Base-by-base conservation (phyloP, 2,797 vertebrate genomes). In the Scleropages formosus region DNA sequence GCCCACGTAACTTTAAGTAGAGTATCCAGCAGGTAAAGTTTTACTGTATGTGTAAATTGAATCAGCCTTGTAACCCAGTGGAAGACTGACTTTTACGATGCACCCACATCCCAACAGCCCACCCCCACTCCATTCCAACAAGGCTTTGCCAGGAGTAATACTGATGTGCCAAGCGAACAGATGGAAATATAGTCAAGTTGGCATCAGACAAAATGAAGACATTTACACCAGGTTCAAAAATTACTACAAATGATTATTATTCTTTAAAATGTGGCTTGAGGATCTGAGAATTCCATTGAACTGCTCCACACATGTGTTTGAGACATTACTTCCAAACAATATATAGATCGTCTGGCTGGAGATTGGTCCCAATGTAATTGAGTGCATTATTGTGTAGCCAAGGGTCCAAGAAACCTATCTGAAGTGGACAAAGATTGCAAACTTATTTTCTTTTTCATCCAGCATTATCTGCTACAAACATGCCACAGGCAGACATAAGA, bases 301-400 rank as follows among this genome's bases (percentile, higher is more conserved):
- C 31, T 8, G 53, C 12, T 58, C 53, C 12, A n/a, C 18, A 13
- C 12, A 60, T 44, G 26, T 27, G 24, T 72, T 18, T 39, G 51
- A 56, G 24, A 56, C 13, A 11, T 22, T 39, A 6, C 31, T 39
- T 39, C 31, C 31, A 39, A 2, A 39, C 31, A 39, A 39, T 31
- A 39, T 39, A 13, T 26, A 47, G 22, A 71, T n/a, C 18, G 22
- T 51, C 6, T 26, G 51, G 56, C 68, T 51, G 68, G 20, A 8
- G 51, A 71, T 58, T 26, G 68, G 46, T 71, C 47, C 68, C 68
- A 56, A 31, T 71, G 22, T 51, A 69, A 69, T 27, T 68, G 22
- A 69, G 68, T 58, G 66, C 53, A 59, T 75, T 75, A 47, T 44
- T 18, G 27, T 20, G 59, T 31, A 68, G 53, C 66, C 53, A 68